Evolutionary conservation across 1,140 invertebrate species (phyloP).

Genomic region (Drosophila elegans): DNA sequence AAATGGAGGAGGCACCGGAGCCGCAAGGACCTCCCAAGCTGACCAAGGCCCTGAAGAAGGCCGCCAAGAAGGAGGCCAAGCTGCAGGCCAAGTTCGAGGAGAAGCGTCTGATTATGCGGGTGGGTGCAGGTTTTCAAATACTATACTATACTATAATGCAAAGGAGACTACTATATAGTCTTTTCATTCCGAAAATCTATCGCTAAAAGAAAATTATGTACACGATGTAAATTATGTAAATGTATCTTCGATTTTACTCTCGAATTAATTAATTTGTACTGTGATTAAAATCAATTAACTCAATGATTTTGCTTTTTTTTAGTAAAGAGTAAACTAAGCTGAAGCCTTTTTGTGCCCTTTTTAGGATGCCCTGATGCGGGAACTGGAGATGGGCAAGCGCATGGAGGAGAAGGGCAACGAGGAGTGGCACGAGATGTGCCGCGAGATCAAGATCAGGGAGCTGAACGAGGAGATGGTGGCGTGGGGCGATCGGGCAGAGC

Average conservation of each 20-base stretch:
- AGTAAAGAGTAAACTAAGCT: too few relatives aligned
- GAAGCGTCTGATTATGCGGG: conserved; percentile 54
- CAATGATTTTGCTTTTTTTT: too few relatives aligned
- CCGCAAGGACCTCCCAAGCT: conserved; percentile 9
- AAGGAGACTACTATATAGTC: too few relatives aligned
- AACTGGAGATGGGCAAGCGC: conserved; percentile 69
- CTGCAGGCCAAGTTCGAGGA: conserved; percentile 26
- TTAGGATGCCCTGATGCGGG: conserved; percentile 61
- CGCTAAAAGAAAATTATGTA: too few relatives aligned
- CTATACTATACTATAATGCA: too few relatives aligned
- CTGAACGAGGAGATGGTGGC: conserved; percentile 55
- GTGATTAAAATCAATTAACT: too few relatives aligned
- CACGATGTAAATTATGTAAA: too few relatives aligned
- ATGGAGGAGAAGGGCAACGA: conserved; percentile 52
- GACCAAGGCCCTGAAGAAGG: conserved; percentile 60
- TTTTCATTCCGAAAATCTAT: too few relatives aligned
- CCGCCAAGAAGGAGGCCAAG: conserved; percentile 44
- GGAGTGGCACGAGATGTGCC: conserved; percentile 68
- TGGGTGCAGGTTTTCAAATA: conserved; percentile 13
- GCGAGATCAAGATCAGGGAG: conserved; percentile 64
- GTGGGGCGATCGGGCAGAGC: conserved; percentile 55
- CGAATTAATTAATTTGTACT: too few relatives aligned
- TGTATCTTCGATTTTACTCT: too few relatives aligned
- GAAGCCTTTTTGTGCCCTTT: too few relatives aligned
- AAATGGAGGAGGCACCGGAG: conserved; percentile 10